A percentile compares a stretch with the other conserved stretches of the same genome.
These are phyloP conservation scores for Eptatretus atami DNA, from an alignment of 2,797 vertebrate genomes.

Conservation along the genomic window DNA sequence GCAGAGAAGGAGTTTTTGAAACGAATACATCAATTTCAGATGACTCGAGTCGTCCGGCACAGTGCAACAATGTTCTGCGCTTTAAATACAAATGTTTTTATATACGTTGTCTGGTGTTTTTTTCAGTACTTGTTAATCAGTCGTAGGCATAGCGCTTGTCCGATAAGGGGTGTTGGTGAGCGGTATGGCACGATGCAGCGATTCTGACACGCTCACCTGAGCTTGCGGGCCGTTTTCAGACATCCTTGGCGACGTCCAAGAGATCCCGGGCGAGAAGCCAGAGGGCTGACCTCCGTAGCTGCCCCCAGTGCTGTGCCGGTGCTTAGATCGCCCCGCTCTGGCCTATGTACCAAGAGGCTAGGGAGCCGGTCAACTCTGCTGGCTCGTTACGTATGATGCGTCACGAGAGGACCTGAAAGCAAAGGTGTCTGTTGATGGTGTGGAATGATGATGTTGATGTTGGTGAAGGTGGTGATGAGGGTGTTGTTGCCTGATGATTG, in stretches of 20 bases:
- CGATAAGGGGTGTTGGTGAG: conserved; percentile 24
- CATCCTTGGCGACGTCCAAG: neutral
- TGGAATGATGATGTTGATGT: neutral
- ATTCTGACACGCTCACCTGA: conserved; percentile 20
- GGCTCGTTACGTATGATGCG: neutral
- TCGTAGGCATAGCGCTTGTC: conserved; percentile 27
- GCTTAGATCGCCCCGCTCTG: neutral
- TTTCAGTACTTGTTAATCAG: conserved; percentile 25
- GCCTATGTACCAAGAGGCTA: neutral
- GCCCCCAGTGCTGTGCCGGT: neutral
- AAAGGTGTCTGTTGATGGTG: neutral
- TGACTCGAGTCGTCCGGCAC: too few relatives aligned
- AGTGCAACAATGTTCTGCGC: too few relatives aligned
- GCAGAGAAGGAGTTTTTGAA: too few relatives aligned
- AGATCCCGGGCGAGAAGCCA: neutral
- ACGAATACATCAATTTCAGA: too few relatives aligned
- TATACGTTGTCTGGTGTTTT: too few relatives aligned
- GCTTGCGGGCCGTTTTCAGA: neutral
- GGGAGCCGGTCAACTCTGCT: neutral
- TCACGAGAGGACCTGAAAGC: neutral
- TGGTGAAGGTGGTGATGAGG: neutral
- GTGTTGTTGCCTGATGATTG: neutral
- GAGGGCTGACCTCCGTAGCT: neutral
- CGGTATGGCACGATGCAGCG: conserved; percentile 30
- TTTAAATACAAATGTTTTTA: too few relatives aligned